Conservation (phyloP, 1,140 invertebrate genomes). For the Drosophila busckii region DNA sequence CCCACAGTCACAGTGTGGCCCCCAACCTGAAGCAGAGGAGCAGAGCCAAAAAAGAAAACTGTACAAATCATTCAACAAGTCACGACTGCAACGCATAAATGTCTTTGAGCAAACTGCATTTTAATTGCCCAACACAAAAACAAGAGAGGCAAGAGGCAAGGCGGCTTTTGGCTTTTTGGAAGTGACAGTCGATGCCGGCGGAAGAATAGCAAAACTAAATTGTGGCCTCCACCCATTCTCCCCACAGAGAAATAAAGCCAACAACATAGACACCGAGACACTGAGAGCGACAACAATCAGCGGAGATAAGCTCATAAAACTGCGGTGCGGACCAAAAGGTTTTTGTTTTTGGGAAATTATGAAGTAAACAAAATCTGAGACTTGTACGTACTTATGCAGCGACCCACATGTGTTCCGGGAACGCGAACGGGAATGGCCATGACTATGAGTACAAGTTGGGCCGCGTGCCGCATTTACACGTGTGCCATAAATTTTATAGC, state of each 20-base stretch:
- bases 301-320: constrained; percentile 61
- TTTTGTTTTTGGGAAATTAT: constrained; percentile 51
- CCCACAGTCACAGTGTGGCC: constrained; percentile 21
- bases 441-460: constrained; percentile 9
- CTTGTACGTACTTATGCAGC: constrained; percentile 47
- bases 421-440: constrained; percentile 13
- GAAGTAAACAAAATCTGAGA: constrained; percentile 55
- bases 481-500: constrained; percentile 69
- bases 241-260: too few species aligned
- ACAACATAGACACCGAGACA: not conserved
- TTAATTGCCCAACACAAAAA: constrained; percentile 61
- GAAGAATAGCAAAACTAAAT: constrained; percentile 35
- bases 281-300: constrained; percentile 27
- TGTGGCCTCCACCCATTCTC: constrained; percentile 39
- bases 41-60: too few species aligned
- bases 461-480: constrained; percentile 53
- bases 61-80: constrained; percentile 65
- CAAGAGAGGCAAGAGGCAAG: not conserved
- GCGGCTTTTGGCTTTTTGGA: constrained; percentile 15
- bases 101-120: constrained; percentile 67
- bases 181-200: constrained; percentile 44
- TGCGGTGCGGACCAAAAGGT: constrained; percentile 56
- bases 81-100: constrained; percentile 51
- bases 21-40: too few species aligned
- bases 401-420: constrained; percentile 61